Percentiles rank a stretch among this genome's conserved stretches.
Evolutionary conservation across 2,113 vertebrate genomes (phyloP).

Genomic region (Sander vitreus): DNA sequence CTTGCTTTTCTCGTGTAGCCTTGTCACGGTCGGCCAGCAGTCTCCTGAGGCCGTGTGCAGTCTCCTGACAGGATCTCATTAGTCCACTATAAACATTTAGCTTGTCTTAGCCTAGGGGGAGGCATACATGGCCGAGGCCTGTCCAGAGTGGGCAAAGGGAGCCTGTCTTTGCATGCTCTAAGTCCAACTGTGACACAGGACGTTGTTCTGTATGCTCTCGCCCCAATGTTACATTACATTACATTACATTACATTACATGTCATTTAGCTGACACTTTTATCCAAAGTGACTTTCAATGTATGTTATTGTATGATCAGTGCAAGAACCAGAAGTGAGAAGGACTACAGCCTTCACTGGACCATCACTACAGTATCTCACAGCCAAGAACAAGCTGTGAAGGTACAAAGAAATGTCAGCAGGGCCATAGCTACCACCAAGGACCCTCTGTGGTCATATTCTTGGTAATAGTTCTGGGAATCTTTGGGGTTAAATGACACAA

Average conservation of each 20-base stretch:
- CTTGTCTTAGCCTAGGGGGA: constrained; percentile 64
- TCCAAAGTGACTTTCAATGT: neutral
- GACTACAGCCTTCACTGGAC: neutral
- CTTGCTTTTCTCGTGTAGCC: constrained; percentile 51
- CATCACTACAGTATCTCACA: neutral
- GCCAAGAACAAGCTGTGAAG: neutral
- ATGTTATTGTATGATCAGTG: constrained; percentile 24
- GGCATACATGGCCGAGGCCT: constrained; percentile 35
- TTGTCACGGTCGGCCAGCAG: constrained; percentile 57
- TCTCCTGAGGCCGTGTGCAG: constrained; percentile 60
- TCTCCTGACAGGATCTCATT: constrained; percentile 83
- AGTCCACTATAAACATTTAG: constrained; percentile 81
- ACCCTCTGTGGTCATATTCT: neutral
- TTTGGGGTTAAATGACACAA: neutral
- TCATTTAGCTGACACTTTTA: too few species aligned
- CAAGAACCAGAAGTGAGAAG: neutral
- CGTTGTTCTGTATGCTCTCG: constrained; percentile 8
- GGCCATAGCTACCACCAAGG: neutral
- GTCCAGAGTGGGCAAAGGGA: constrained; percentile 21
- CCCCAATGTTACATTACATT: neutral
- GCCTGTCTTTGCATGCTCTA: constrained; percentile 22
- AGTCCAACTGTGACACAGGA: constrained; percentile 39
- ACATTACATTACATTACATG: too few species aligned
- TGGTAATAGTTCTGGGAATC: neutral
- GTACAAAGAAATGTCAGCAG: neutral